phyloP scores from a whole-genome alignment of 1,140 invertebrate genomes.

The Lithobius niger region DNA sequence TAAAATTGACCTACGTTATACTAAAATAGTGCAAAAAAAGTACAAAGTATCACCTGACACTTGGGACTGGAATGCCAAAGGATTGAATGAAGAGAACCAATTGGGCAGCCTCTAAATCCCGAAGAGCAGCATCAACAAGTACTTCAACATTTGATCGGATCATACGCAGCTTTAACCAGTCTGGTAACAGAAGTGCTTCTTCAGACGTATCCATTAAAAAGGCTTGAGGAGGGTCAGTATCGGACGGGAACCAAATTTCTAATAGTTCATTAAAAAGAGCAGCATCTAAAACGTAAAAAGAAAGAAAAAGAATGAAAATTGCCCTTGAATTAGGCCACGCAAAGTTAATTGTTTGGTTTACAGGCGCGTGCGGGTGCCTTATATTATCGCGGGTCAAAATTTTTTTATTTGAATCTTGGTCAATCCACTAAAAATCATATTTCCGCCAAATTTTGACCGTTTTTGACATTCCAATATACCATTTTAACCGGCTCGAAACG shows the following conservation, averaged over 20 bases:
- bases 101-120: conserved; percentile 70
- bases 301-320: background rate
- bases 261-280: conserved; percentile 46
- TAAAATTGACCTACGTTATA: no score
- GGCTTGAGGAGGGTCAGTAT: conserved; percentile 48
- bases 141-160: conserved; percentile 69
- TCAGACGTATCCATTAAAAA: conserved; percentile 70
- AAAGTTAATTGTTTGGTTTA: no score
- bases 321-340: no score
- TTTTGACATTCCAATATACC: no score
- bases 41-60: conserved; percentile 52
- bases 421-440: no score
- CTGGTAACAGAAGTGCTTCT: conserved; percentile 72
- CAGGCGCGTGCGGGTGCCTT: no score
- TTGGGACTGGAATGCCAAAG: conserved; percentile 81
- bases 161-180: conserved; percentile 89
- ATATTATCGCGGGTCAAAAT: no score
- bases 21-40: no score
- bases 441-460: no score
- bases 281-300: conserved; percentile 25
- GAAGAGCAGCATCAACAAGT: conserved; percentile 69
- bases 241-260: conserved; percentile 46
- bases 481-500: no score
- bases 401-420: no score
- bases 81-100: conserved; percentile 91